Conservation (phyloP, 1,140 invertebrate genomes). For the Drosophila quadrilineata region DNA sequence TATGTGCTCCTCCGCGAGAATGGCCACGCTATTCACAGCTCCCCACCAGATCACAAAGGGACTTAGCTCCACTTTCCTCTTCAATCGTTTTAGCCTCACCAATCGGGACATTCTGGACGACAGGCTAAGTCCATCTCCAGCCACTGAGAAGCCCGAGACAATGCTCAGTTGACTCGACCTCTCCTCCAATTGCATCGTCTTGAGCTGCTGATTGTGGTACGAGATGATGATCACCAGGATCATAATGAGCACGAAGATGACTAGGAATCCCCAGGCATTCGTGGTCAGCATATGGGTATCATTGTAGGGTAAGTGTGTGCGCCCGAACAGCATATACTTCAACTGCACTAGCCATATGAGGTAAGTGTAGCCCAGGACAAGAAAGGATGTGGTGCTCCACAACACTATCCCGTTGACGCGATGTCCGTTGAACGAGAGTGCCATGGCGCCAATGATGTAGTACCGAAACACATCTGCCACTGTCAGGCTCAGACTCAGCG, state of each 20-base stretch:
- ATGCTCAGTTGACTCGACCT: fast-evolving
- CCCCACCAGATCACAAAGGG: conserved; percentile 43
- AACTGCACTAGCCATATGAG: background rate
- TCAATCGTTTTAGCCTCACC: too few species aligned
- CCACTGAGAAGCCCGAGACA: too few species aligned
- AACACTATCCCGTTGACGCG: conserved; percentile 5
- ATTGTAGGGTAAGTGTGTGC: background rate
- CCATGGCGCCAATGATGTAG: conserved; percentile 25
- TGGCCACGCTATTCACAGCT: conserved; percentile 15
- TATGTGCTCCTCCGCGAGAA: conserved; percentile 15
- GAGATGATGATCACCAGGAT: conserved; percentile 27
- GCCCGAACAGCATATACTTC: conserved; percentile 3
- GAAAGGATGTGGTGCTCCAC: conserved; percentile 29
- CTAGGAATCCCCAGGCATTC: conserved; percentile 3
- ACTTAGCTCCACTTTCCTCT: too few species aligned
- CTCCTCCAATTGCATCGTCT: fast-evolving
- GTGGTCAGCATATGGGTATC: background rate
- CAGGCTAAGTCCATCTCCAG: too few species aligned
- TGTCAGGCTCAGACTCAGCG: conserved; percentile 2
- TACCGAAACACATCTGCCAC: conserved; percentile 14
- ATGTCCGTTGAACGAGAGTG: conserved; percentile 13
- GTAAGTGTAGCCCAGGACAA: conserved; percentile 18
- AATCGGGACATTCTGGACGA: too few species aligned
- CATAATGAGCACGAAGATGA: background rate
- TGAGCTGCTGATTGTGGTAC: background rate